Evolutionary conservation across 2,113 vertebrate species (phyloP), one percentile per base, ranked within the genome.

Genomic region (Oncorhynchus keta): DNA sequence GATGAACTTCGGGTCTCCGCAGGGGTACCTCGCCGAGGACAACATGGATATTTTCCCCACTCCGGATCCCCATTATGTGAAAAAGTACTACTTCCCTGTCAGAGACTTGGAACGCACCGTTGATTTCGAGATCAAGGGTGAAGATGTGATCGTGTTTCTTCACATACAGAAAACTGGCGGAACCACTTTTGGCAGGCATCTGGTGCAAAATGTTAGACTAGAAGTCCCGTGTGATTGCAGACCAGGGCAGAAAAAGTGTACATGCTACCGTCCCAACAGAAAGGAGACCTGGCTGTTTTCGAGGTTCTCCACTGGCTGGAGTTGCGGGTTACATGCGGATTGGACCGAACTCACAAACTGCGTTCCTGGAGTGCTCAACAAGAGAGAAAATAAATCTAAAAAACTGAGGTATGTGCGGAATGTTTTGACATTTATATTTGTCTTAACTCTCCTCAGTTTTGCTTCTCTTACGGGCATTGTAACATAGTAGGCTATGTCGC

Each of bases 321-420:
- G 98, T 93, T 99, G 98, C 93, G 97, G 98, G 76, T 94, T 99
- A 87, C 98, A 99, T 90, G 98, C 98, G 72, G 98, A 99, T 95
- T 99, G 98, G 98, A 99, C 98, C 85, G 97, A 99, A 90, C 97
- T 99, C 85, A 99, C 96, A 88, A 98, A 95, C 94, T 98, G 97
- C 81, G 97, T 98, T 74, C 97, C 97, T 5, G 96, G 97, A 0
- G 96, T 99, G 79, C 94, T 99, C 87, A 97, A 97, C 91, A 97
- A 96, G 86, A 97, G 95, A 77, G 97, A 98, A 89, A 97, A 74
- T 89, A 92, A 92, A 74, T 83, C 94, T 88, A 96, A 95, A 77
- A 94, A 93, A 26, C 93, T 88, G 81, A 97, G 97, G 97, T 97
- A 90, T 8, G 20, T 85, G 61, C 9, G 39, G 9, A 45, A 45